Evolutionary conservation across 2,888 invertebrate species (phyloP), one percentile per base, ranked within the genome.

Genomic region (Epistrophella euchroma): DNA sequence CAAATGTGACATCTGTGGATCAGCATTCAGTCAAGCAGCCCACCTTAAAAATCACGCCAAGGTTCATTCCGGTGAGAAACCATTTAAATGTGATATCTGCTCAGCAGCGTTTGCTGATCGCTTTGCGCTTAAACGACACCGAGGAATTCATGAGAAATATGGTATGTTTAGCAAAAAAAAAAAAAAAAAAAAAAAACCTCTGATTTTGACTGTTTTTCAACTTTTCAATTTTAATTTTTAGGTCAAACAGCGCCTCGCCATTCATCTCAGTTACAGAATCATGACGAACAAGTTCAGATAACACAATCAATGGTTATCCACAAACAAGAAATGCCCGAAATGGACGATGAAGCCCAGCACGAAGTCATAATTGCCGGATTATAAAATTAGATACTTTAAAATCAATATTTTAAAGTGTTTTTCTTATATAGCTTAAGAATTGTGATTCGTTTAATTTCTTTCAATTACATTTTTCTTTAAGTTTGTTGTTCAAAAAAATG

Each of bases 1-100:
- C 89, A 96, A 97, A 91, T 97, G 97, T 92, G 96, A 96, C 88
- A 96, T 96, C 73, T 97, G 97, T 91, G 97, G 97, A n/a, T 97
- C 96, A 28, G 97, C 97, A 76, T 97, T 97, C 91, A 97, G 97
- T 91, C 97, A 97, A 92, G 97, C 97, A 32, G 97, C 97, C 35
- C 97, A 97, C 92, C 93, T 97, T 81, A 97, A 97, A 92, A 97
- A 97, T 92, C 97, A 97, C 90, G 97, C 97, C 68, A 97, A 97
- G 92, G 95, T 96, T 78, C 96, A 96, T 92, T 96, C 96, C 0
- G 96, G 96, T 3, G 96, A 96, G 92, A 96, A 96, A 89, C 96
- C 96, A 0, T 96, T 96, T 92, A 96, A 96, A 90, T 96, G 96
- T 92, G 96, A 96, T 92, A 96, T 96, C 83, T 96, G 96, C 90